These are phyloP conservation scores for Gopherus flavomarginatus DNA, from an alignment of 2,113 vertebrate species.

Conservation along the genomic window DNA sequence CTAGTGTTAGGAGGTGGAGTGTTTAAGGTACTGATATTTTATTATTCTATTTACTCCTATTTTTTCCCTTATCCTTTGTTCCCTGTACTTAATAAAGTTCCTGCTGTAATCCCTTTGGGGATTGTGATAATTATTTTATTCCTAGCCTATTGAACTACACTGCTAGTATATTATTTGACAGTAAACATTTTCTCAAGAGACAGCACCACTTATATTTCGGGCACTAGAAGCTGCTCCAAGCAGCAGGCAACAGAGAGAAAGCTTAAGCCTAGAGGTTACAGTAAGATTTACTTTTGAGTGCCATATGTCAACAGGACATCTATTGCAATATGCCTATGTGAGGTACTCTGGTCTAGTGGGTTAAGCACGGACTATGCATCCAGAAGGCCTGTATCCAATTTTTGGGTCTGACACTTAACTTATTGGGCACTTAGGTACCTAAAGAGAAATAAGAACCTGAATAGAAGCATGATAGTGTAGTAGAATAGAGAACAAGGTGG, in stretches of 20 bases:
- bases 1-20: neutral
- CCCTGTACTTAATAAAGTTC: neutral
- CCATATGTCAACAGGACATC: neutral
- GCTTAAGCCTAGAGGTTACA: neutral
- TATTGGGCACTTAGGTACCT: neutral
- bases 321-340: neutral
- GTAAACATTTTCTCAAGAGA: neutral
- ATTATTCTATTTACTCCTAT: neutral
- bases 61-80: neutral
- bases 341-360: neutral
- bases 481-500: slow-evolving; percentile 2
- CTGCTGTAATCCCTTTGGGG: neutral
- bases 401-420: neutral
- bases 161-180: neutral
- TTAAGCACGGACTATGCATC: neutral
- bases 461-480: neutral
- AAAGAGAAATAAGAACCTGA: neutral
- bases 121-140: neutral
- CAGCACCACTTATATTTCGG: neutral
- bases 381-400: neutral
- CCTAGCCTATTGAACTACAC: neutral
- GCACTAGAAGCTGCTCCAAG: neutral
- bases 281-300: neutral
- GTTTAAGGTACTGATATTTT: neutral
- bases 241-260: neutral